A percentile compares a stretch with the other conserved stretches of the same genome.
Evolutionary conservation across 2,113 vertebrate species (phyloP).

Genomic region (Ictalurus furcatus): DNA sequence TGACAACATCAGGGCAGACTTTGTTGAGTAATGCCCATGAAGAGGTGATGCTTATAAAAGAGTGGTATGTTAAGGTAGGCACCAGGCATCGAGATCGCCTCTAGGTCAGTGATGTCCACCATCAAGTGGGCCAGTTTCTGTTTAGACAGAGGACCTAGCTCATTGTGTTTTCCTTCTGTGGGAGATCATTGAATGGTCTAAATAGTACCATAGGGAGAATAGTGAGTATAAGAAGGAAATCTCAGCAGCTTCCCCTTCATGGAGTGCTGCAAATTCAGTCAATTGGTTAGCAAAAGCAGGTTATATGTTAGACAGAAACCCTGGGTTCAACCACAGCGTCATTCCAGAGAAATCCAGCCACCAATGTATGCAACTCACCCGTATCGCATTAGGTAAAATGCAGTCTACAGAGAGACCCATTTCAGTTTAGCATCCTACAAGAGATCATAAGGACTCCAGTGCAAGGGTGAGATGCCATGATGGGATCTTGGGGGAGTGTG

Average conservation of each 20-base stretch:
- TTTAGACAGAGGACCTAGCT: not conserved
- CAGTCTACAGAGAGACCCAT: not conserved
- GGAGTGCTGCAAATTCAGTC: not conserved
- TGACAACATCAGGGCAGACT: not conserved
- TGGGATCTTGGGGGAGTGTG: not conserved
- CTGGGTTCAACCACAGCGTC: not conserved
- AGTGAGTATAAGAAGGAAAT: not conserved
- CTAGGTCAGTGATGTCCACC: not conserved
- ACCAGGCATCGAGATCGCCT: not conserved
- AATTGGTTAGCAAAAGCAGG: not conserved
- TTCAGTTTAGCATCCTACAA: not conserved
- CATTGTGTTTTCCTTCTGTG: not conserved
- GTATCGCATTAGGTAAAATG: not conserved
- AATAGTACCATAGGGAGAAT: not conserved
- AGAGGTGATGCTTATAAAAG: not conserved
- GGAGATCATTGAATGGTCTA: not conserved
- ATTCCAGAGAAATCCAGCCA: not conserved
- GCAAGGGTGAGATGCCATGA: not conserved
- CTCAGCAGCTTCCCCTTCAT: not conserved
- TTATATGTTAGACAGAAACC: not conserved
- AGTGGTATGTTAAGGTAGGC: not conserved
- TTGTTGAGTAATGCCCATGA: not conserved
- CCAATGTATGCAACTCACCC: not conserved
- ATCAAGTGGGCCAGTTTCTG: not conserved
- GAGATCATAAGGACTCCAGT: not conserved